Percentiles rank a stretch among this genome's conserved stretches.
Evolutionary conservation across 1,140 invertebrate genomes (phyloP).

Genomic region (Solenopsis fugax): DNA sequence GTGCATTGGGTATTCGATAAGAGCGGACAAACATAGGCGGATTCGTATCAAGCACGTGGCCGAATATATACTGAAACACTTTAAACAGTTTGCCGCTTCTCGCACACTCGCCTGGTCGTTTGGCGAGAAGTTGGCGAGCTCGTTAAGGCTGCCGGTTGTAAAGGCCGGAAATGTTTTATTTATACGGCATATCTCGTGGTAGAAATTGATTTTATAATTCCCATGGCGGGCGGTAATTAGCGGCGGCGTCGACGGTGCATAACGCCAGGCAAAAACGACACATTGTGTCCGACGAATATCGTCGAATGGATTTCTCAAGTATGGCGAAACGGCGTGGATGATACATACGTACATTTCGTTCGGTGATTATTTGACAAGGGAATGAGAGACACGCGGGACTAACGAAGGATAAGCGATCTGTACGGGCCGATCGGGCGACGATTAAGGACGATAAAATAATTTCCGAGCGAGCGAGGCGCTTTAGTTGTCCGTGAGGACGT

Average conservation of each 20-base stretch:
- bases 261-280: constrained; percentile 49
- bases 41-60: constrained; percentile 36
- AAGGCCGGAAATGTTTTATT: constrained; percentile 62
- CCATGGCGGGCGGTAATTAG: constrained; percentile 52
- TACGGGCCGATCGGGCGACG: constrained; percentile 21
- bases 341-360: not conserved
- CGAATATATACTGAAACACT: constrained; percentile 34
- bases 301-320: constrained; percentile 34
- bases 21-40: constrained; percentile 60
- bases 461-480: not conserved
- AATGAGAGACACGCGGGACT: constrained; percentile 65
- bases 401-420: constrained; percentile 28
- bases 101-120: not conserved
- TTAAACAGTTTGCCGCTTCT: constrained; percentile 27
- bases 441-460: constrained; percentile 66
- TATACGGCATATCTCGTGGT: constrained; percentile 43
- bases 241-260: constrained; percentile 43
- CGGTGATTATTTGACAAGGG: constrained; percentile 62
- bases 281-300: constrained; percentile 43
- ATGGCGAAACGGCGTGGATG: not conserved
- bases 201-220: constrained; percentile 64
- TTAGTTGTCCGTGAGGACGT: constrained; percentile 39
- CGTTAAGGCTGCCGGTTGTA: constrained; percentile 50
- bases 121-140: constrained; percentile 24
- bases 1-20: constrained; percentile 54